Percentiles rank a stretch among this genome's conserved stretches.
Conservation (phyloP, 2,113 vertebrate genomes). For the Esox niger region DNA sequence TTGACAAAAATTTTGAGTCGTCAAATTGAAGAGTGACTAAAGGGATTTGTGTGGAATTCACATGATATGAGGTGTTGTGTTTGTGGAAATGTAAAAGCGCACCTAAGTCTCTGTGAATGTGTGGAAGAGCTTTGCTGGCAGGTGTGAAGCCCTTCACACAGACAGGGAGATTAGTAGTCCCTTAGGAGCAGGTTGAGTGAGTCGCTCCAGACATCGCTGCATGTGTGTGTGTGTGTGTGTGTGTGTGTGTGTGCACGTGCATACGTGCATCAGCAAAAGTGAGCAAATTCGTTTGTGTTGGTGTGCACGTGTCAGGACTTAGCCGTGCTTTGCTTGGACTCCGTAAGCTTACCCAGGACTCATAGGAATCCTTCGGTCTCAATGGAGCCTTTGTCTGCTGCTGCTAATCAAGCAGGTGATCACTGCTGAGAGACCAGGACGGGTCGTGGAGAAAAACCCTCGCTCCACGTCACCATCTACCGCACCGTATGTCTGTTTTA, state of each 20-base stretch:
- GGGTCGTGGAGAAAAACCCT: neutral
- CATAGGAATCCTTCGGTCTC: conserved; percentile 39
- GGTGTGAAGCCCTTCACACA: conserved; percentile 19
- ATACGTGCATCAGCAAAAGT: neutral
- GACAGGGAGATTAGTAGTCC: conserved; percentile 12
- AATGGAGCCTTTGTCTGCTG: conserved; percentile 46
- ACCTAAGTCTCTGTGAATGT: neutral
- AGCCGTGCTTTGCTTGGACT: neutral
- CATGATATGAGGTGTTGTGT: neutral
- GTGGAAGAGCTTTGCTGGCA: neutral
- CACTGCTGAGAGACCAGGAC: conserved; percentile 5
- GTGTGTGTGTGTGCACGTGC: conserved; percentile 4
- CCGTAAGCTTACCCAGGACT: conserved; percentile 37
- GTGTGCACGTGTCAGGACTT: neutral
- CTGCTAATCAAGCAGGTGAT: conserved; percentile 32
- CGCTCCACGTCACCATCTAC: neutral
- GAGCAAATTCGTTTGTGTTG: neutral
- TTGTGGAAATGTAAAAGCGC: neutral
- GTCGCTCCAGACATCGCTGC: neutral
- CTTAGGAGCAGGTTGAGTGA: conserved; percentile 1
- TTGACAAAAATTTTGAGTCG: no score
- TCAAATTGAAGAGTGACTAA: no score
- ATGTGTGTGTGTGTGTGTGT: conserved; percentile 8
- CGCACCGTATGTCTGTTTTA: neutral
- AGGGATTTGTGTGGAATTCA: no score